Evolutionary conservation across 2,888 invertebrate genomes (phyloP).

Genomic region (Drosophila subsilvestris): DNA sequence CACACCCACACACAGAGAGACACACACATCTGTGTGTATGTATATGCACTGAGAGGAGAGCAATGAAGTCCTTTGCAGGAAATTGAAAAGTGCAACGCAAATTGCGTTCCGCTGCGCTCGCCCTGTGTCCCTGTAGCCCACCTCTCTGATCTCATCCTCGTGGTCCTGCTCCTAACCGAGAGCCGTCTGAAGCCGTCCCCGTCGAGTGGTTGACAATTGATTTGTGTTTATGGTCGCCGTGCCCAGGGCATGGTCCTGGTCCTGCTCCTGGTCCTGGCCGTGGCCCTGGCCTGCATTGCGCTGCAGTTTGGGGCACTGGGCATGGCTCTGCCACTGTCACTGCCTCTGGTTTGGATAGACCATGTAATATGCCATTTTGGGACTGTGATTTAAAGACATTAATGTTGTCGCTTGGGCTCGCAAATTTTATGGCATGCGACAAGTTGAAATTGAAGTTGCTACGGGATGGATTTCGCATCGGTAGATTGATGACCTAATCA

Average conservation of each 20-base stretch:
- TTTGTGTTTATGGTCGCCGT: constrained; percentile 71
- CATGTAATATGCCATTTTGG: constrained; percentile 70
- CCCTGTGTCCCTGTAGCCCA: background rate
- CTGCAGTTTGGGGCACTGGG: background rate
- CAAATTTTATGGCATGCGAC: constrained; percentile 43
- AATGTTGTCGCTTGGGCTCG: constrained; percentile 29
- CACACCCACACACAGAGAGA: background rate
- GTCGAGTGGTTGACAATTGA: constrained; percentile 77
- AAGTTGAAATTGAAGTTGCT: constrained; percentile 22
- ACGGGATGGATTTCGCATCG: background rate
- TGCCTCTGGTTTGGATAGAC: background rate
- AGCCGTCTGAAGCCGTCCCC: constrained; percentile 45
- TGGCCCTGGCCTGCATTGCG: constrained; percentile 2
- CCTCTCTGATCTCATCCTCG: background rate
- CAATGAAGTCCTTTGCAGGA: constrained; percentile 63
- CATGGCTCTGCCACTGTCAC: background rate
- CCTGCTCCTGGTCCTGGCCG: constrained; percentile 7
- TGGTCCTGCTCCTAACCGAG: constrained; percentile 10
- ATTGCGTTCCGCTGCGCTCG: constrained; percentile 68
- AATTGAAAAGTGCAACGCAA: constrained; percentile 78
- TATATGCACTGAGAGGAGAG: background rate
- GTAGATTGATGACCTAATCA: constrained; percentile 38
- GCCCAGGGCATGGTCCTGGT: constrained; percentile 18
- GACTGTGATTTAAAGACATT: constrained; percentile 76
- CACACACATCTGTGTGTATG: background rate